Evolutionary conservation across 92 coral and sea anemone species (phyloP).

Genomic region (Epizoanthus scotinus): DNA sequence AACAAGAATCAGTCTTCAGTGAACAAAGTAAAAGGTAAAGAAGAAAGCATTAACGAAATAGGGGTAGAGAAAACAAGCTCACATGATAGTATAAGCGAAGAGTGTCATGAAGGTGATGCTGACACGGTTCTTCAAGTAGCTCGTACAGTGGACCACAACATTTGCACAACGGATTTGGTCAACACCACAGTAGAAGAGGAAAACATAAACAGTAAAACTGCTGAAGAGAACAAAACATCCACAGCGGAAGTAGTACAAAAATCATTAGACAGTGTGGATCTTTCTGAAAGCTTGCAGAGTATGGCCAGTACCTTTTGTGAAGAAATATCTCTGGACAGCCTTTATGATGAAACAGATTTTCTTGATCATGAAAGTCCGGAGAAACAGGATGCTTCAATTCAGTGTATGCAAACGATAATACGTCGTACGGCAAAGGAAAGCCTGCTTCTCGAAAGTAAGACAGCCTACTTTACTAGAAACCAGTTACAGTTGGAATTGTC

Average conservation of each 20-base stretch:
- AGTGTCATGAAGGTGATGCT: background rate
- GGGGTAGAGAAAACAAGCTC: background rate
- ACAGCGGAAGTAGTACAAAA: background rate
- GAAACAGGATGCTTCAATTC: background rate
- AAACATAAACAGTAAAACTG: background rate
- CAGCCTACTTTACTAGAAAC: constrained; percentile 62
- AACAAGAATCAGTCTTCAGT: background rate
- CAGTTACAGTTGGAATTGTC: constrained; percentile 67
- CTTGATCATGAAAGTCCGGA: background rate
- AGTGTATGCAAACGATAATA: constrained; percentile 34
- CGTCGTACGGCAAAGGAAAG: constrained; percentile 72
- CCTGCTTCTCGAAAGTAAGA: constrained; percentile 64
- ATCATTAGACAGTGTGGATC: background rate
- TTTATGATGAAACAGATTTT: background rate
- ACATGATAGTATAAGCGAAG: background rate
- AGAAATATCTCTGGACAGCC: background rate
- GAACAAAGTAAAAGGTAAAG: background rate
- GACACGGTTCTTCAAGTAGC: background rate
- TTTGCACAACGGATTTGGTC: background rate
- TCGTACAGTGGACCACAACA: background rate
- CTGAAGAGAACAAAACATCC: background rate
- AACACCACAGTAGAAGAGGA: constrained; percentile 20
- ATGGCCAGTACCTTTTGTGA: background rate
- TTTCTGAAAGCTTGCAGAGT: background rate
- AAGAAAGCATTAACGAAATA: background rate